A percentile compares a stretch with the other conserved stretches of the same genome.
These are phyloP conservation scores for Dendrocincla fuliginosa DNA, from an alignment of 2,797 vertebrate genomes.

Conservation along the genomic window DNA sequence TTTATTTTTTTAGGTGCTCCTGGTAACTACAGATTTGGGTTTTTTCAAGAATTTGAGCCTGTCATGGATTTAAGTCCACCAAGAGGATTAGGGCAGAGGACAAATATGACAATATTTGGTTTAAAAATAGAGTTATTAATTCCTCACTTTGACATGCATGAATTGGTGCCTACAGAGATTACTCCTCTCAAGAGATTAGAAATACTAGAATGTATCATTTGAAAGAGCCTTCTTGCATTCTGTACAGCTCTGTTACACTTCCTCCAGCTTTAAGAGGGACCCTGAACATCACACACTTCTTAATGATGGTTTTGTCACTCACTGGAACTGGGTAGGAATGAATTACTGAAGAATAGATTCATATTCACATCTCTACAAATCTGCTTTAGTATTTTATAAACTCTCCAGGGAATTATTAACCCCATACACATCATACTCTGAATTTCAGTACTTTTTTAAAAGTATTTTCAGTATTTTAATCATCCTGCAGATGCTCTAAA, in stretches of 20 bases:
- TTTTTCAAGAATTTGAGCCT: slow-evolving; percentile 34
- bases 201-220: slow-evolving; percentile 28
- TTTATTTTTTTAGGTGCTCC: neutral
- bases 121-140: slow-evolving; percentile 60
- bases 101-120: slow-evolving; percentile 53
- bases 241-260: neutral
- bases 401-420: neutral
- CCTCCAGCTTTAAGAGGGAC: neutral
- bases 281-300: neutral
- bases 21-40: neutral
- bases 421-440: neutral
- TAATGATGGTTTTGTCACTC: neutral
- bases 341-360: neutral
- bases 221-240: neutral
- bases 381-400: neutral
- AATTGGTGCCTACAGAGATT: slow-evolving; percentile 34
- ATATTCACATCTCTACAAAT: neutral
- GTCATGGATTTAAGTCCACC: slow-evolving; percentile 25
- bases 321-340: neutral
- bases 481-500: neutral
- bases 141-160: slow-evolving; percentile 31
- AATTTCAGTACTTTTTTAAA: neutral
- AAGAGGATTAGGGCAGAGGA: slow-evolving; percentile 39
- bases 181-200: slow-evolving; percentile 16
- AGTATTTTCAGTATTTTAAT: neutral